A percentile compares a stretch with the other conserved stretches of the same genome.
Evolutionary conservation across 2,113 vertebrate species (phyloP).

Genomic region (Chionomys nivalis): DNA sequence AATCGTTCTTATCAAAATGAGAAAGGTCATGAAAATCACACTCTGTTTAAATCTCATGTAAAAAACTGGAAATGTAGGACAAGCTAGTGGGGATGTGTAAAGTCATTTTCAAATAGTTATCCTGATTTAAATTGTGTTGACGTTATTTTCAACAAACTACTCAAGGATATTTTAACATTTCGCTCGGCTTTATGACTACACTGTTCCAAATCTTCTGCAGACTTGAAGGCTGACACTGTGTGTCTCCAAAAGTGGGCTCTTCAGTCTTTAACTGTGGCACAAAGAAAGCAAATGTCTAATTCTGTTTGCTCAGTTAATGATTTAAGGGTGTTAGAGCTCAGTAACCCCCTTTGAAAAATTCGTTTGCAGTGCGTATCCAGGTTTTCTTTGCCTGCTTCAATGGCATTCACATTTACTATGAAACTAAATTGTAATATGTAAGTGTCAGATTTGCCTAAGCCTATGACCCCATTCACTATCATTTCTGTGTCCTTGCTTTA

Average conservation of each 20-base stretch:
- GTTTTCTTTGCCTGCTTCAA: background rate
- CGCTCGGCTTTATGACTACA: background rate
- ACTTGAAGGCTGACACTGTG: background rate
- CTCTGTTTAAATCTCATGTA: conserved; percentile 23
- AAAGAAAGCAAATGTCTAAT: background rate
- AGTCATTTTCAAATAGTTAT: conserved; percentile 46
- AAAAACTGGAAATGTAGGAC: conserved; percentile 49
- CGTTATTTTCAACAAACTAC: conserved; percentile 1
- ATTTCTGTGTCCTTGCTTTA: background rate
- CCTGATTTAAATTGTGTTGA: conserved; percentile 7
- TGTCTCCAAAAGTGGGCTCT: background rate
- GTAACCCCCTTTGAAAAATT: background rate
- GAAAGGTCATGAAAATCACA: conserved; percentile 69
- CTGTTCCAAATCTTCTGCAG: background rate
- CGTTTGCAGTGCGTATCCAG: accelerated
- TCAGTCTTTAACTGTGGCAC: background rate
- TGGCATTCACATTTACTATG: background rate
- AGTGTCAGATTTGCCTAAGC: background rate
- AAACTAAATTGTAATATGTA: background rate
- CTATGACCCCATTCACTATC: background rate
- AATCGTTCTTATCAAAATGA: conserved; percentile 70
- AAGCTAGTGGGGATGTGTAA: background rate
- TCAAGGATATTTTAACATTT: background rate
- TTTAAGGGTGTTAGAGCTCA: background rate
- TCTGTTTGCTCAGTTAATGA: background rate